Conservation (phyloP, 2,113 vertebrate species). For the Chloropsis cyanopogon region DNA sequence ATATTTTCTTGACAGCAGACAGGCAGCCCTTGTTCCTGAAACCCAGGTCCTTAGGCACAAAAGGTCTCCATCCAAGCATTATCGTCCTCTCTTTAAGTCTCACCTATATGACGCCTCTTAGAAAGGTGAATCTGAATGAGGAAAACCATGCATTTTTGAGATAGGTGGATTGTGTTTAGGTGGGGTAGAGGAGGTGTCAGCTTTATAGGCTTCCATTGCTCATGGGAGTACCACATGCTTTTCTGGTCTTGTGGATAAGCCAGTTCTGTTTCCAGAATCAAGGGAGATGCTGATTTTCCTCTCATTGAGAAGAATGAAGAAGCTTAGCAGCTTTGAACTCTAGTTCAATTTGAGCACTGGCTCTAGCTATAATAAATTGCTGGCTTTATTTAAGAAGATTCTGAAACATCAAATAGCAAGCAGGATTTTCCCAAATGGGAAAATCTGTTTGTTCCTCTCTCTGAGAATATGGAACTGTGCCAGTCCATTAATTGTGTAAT, state of each 20-base stretch:
- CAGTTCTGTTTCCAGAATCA: background rate
- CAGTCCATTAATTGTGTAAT: background rate
- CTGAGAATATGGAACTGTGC: background rate
- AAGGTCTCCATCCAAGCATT: background rate
- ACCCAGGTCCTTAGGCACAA: background rate
- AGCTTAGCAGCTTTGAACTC: constrained; percentile 8
- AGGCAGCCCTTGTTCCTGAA: background rate
- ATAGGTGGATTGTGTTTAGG: background rate
- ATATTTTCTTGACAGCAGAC: background rate
- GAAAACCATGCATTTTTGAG: background rate
- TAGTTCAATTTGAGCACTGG: background rate
- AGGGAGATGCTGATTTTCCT: background rate
- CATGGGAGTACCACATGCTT: background rate
- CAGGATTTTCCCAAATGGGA: background rate
- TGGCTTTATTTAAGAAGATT: background rate
- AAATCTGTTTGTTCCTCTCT: background rate
- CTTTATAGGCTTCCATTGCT: background rate
- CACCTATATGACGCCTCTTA: background rate
- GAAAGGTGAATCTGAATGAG: background rate
- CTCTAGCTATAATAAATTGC: background rate
- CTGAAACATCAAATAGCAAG: background rate
- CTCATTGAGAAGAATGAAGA: background rate
- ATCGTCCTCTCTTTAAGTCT: background rate
- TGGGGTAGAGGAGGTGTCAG: background rate
- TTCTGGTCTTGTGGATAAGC: background rate